Base-by-base conservation (phyloP, 2,888 invertebrate genomes). In the Bhutanitis thaidina region DNA sequence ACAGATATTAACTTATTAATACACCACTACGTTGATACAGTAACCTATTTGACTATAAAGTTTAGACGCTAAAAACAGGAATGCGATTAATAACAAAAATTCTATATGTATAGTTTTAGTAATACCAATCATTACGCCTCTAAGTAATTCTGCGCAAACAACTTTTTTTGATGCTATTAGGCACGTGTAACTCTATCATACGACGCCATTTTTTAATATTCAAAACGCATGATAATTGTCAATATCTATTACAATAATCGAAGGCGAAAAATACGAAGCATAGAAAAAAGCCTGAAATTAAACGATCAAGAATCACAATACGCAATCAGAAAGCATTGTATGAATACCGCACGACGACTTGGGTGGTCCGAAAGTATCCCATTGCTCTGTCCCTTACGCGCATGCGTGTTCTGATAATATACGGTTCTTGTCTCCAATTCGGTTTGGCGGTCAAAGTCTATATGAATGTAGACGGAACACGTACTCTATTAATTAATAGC, bases 311-410 rank as follows among this genome's bases (percentile, higher is more conserved):
- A 83, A 65, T 67, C 62, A 61, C 60, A 61, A 62, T 56, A 55
- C 68, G 62, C 58, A 65, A 62, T 71, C 60, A 70, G 69, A 69
- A 71, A 66, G 74, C 71, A 76, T 74, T 70, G 65, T 69, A 72
- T 56, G 70, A 74, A 84, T 83, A 75, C 82, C 79, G 66, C 56
- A 27, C 60, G 35, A 40, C 68, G 43, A 78, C 87, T 87, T 87
- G 87, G 87, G 87, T 87, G 87, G 87, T 87, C 87, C 69, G 57
- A 64, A 54, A 62, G 67, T 64, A 63, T 62, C 67, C 50, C 32
- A 49, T 41, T 53, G 39, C 13, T 13, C 57, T n/a, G 41, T 77
- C 74, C 54, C 67, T 25, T 46, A 75, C 69, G 14, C 55, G 39
- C 75, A 0, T 43, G 16, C 3, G 12, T 20, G 25, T 27, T 13